Percentiles rank a stretch among this genome's conserved stretches.
These are phyloP conservation scores for Drosophila histrio DNA, from an alignment of 2,888 invertebrate genomes.

Conservation along the genomic window DNA sequence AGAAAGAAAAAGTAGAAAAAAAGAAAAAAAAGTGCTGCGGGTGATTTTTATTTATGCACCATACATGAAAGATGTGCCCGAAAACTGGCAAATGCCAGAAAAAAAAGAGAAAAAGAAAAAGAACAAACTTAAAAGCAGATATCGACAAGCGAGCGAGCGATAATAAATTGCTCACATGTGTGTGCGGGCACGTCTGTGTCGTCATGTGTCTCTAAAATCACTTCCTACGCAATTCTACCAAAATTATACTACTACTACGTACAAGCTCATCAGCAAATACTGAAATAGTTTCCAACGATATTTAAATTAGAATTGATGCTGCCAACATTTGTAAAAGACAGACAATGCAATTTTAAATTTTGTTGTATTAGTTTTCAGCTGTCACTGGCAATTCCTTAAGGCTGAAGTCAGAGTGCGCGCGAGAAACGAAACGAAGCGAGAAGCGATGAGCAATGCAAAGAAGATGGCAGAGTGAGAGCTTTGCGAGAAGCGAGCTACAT, in stretches of 20 bases:
- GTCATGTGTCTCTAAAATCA: slow-evolving; percentile 15
- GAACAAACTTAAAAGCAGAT: slow-evolving; percentile 40
- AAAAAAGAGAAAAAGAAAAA: background rate
- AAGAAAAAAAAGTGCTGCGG: slow-evolving; percentile 56
- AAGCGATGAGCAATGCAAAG: no score
- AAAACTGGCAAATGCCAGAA: slow-evolving; percentile 15
- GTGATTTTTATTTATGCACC: slow-evolving; percentile 68
- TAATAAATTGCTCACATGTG: slow-evolving; percentile 16
- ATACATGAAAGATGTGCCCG: slow-evolving; percentile 24
- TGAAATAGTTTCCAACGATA: background rate
- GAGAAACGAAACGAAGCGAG: no score
- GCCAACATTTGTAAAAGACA: background rate
- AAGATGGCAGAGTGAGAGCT: no score
- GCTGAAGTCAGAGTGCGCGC: no score
- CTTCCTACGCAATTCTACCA: background rate
- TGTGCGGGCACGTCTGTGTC: background rate
- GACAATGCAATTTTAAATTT: background rate
- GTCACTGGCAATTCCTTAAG: background rate
- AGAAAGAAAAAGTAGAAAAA: slow-evolving; percentile 3
- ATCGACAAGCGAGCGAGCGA: slow-evolving; percentile 37
- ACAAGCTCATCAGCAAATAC: background rate
- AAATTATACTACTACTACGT: slow-evolving; percentile 5
- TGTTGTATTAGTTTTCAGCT: background rate
- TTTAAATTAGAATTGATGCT: background rate
- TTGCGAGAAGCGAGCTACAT: no score